Percentiles rank a stretch among this genome's conserved stretches.
phyloP scores from a whole-genome alignment of 2,113 vertebrate genomes.

The Paramisgurnus dabryanus region DNA sequence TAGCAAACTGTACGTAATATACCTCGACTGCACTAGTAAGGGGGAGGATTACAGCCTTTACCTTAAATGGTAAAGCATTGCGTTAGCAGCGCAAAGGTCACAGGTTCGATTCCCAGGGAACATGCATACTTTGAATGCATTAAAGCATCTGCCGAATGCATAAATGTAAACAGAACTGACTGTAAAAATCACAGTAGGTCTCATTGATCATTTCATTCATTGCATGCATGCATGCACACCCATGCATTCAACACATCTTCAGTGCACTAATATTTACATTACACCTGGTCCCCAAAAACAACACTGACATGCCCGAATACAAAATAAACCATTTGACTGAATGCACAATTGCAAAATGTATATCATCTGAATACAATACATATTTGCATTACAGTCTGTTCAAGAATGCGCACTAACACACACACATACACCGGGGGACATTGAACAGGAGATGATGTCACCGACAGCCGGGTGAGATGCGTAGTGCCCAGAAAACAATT shows the following conservation, averaged over 20 bases:
- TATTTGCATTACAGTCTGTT: slow-evolving; percentile 29
- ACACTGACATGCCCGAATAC: neutral
- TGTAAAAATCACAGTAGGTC: no score
- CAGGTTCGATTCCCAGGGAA: no score
- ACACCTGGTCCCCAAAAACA: neutral
- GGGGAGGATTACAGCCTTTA: no score
- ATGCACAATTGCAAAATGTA: neutral
- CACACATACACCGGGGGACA: slow-evolving; percentile 35
- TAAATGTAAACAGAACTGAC: no score
- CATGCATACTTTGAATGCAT: no score
- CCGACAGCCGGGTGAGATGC: slow-evolving; percentile 49
- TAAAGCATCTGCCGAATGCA: no score
- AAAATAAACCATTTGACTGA: neutral
- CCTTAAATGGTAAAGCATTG: no score
- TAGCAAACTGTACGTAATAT: no score
- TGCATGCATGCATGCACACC: neutral
- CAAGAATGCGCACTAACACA: slow-evolving; percentile 48
- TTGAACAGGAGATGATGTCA: slow-evolving; percentile 52
- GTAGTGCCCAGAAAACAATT: slow-evolving; percentile 41
- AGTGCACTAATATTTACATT: neutral
- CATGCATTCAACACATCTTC: neutral
- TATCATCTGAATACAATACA: neutral
- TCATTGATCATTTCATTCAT: neutral
- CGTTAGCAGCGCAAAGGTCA: no score
- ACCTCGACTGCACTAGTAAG: no score